Evolutionary conservation across 2,113 vertebrate genomes (phyloP).

Genomic region (Picathartes gymnocephalus): DNA sequence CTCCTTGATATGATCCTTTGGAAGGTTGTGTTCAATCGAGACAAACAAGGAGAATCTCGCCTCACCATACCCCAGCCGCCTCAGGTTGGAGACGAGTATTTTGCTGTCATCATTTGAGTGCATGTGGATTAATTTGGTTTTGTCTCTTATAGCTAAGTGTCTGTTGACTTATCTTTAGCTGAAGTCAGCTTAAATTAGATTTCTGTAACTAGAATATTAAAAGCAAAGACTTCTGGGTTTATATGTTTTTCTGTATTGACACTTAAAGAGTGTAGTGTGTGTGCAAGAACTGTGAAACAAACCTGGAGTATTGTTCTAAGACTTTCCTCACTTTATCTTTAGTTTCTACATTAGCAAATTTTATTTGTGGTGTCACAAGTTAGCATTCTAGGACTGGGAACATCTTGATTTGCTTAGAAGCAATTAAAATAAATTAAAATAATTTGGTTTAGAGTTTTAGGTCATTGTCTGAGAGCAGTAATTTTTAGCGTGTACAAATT

Average conservation of each 20-base stretch:
- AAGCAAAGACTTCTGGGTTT: background rate
- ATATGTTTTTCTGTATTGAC: background rate
- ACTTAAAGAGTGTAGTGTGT: background rate
- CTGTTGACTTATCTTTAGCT: constrained; percentile 15
- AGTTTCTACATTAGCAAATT: background rate
- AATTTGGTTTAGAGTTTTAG: background rate
- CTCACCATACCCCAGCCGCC: constrained; percentile 82
- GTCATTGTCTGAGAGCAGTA: background rate
- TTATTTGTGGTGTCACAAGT: background rate
- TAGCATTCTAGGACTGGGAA: background rate
- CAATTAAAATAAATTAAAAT: background rate
- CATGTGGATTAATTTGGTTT: constrained; percentile 36
- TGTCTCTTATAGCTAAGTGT: constrained; percentile 5
- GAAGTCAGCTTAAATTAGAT: background rate
- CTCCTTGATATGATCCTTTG: constrained; percentile 98
- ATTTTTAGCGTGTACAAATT: background rate
- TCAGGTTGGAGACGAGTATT: constrained; percentile 88
- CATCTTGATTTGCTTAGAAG: background rate
- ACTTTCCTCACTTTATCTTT: background rate
- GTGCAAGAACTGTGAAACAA: background rate
- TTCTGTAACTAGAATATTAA: background rate
- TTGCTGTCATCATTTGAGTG: constrained; percentile 61
- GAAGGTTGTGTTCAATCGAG: constrained; percentile 97
- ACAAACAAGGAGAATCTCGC: constrained; percentile 91
- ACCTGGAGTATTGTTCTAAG: background rate